Percentiles rank a stretch among this genome's conserved stretches.
Conservation (phyloP, 2,113 vertebrate genomes). For the Dicerorhinus sumatrensis region DNA sequence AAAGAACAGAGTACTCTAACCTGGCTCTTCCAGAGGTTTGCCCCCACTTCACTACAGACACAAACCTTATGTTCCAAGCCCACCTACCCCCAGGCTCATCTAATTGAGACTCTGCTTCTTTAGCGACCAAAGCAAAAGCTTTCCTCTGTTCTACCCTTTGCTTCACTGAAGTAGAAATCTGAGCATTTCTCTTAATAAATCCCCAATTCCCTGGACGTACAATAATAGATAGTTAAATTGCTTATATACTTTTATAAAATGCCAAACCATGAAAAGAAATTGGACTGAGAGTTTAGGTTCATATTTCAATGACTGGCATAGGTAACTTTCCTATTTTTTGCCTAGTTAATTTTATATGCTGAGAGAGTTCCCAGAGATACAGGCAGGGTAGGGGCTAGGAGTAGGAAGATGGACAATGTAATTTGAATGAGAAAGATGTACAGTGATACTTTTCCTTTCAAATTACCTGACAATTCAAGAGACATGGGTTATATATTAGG, state of each 20-base stretch:
- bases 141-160: neutral
- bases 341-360: constrained; percentile 74
- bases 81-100: rapidly evolving
- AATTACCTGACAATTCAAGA: constrained; percentile 83
- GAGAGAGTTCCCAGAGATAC: constrained; percentile 60
- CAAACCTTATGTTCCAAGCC: neutral
- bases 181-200: neutral
- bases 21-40: neutral
- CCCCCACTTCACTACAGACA: neutral
- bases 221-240: constrained; percentile 1
- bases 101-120: neutral
- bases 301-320: constrained; percentile 2
- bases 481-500: constrained; percentile 82
- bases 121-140: neutral
- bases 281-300: neutral
- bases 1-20: neutral
- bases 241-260: constrained; percentile 28
- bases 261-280: neutral
- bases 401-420: constrained; percentile 80
- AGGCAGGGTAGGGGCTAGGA: constrained; percentile 33
- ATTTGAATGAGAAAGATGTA: constrained; percentile 83
- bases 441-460: constrained; percentile 80
- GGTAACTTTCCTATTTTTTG: constrained; percentile 39
- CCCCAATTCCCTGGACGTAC: neutral
- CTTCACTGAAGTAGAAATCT: neutral